phyloP scores from a whole-genome alignment of 2,113 vertebrate species.

The Serilophus lunatus region DNA sequence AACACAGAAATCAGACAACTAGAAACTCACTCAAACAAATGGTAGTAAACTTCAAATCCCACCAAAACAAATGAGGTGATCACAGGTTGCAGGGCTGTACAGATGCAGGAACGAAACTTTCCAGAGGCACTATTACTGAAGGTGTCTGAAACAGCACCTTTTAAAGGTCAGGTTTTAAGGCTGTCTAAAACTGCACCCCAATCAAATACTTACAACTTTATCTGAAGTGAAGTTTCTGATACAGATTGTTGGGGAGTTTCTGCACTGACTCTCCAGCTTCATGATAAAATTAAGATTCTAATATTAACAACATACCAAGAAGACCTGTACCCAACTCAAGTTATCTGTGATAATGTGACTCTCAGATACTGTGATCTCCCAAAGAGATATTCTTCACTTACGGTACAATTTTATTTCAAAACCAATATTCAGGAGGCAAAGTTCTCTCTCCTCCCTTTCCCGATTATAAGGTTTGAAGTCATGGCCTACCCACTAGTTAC shows the following conservation, averaged over 20 bases:
- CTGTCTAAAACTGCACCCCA: background rate
- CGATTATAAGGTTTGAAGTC: background rate
- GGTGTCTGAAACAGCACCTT: background rate
- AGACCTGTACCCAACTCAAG: background rate
- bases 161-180: conserved; percentile 32
- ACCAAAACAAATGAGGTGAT: background rate
- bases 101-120: background rate
- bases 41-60: background rate
- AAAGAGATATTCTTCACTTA: background rate
- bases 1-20: background rate
- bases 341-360: background rate
- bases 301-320: background rate
- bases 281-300: background rate
- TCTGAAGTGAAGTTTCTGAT: background rate
- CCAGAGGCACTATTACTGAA: background rate
- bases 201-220: background rate
- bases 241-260: background rate
- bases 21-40: background rate
- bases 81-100: background rate
- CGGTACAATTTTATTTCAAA: background rate
- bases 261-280: background rate
- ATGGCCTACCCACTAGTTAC: background rate
- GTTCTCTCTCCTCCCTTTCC: background rate
- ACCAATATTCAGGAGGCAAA: background rate
- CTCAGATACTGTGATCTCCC: background rate